These are phyloP conservation scores for Dunckerocampus dactyliophorus DNA, from an alignment of 2,113 vertebrate genomes.

Conservation along the genomic window DNA sequence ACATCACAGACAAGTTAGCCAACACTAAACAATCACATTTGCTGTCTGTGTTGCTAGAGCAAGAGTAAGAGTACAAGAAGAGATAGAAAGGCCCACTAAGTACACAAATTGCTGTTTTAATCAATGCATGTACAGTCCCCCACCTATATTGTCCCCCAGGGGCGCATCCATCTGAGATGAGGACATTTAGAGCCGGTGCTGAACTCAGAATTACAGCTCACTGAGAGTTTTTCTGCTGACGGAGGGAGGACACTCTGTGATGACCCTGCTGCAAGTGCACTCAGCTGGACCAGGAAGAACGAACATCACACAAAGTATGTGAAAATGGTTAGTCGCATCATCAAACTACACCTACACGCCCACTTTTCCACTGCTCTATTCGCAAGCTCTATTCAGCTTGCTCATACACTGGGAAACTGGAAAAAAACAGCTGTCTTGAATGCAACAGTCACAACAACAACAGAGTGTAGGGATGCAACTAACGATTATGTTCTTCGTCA, in stretches of 20 bases:
- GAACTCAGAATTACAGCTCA: conserved; percentile 30
- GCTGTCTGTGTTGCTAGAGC: conserved; percentile 2
- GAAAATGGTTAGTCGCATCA: not conserved
- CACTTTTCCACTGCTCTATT: not conserved
- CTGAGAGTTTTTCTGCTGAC: conserved; percentile 39
- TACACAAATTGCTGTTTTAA: conserved; percentile 22
- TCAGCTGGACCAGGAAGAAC: not conserved
- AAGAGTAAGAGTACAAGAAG: conserved; percentile 8
- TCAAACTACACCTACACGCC: not conserved
- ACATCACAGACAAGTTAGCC: not conserved
- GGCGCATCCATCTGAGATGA: conserved; percentile 26
- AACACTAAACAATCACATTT: not conserved
- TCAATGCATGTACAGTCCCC: conserved; percentile 19
- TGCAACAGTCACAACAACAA: too few relatives aligned
- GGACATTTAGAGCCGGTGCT: conserved; percentile 28
- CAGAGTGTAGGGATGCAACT: too few relatives aligned
- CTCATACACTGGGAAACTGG: too few relatives aligned
- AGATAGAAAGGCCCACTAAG: conserved; percentile 8
- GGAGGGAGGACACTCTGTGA: conserved; percentile 9
- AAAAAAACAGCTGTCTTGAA: too few relatives aligned
- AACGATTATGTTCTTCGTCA: too few relatives aligned
- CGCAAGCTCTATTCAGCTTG: too few relatives aligned
- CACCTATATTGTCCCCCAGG: conserved; percentile 15
- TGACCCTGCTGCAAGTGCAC: conserved; percentile 16
- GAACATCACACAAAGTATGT: not conserved